These are phyloP conservation scores for Lepidothrix coronata DNA, from an alignment of 2,113 vertebrate genomes.

Conservation along the genomic window DNA sequence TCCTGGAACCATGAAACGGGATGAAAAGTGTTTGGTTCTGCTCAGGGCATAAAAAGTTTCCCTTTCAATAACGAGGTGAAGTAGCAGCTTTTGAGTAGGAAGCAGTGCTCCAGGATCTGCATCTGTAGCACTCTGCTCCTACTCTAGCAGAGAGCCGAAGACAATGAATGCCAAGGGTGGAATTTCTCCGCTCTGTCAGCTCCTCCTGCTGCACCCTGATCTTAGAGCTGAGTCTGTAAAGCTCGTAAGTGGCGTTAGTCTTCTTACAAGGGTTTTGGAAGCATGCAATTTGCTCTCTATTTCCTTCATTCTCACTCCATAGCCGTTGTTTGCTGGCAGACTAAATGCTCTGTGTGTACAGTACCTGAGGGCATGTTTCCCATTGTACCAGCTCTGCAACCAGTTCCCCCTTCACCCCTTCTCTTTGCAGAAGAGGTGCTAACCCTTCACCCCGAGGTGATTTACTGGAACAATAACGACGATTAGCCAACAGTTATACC, in stretches of 20 bases:
- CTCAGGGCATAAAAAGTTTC: not conserved
- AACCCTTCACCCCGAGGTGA: not conserved
- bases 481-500: not conserved
- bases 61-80: not conserved
- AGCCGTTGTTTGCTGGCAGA: not conserved
- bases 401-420: not conserved
- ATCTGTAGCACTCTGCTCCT: fast-evolving
- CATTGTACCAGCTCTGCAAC: not conserved
- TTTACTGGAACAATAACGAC: not conserved
- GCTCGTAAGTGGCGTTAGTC: not conserved
- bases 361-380: not conserved
- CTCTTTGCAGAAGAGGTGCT: not conserved
- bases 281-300: not conserved
- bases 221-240: not conserved
- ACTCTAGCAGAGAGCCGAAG: not conserved
- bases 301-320: not conserved
- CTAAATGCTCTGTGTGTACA: not conserved
- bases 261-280: not conserved
- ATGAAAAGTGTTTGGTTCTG: not conserved
- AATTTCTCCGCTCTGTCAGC: not conserved
- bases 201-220: not conserved
- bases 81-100: fast-evolving
- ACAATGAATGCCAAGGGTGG: fast-evolving
- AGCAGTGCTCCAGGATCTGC: not conserved
- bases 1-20: fast-evolving